phyloP scores from a whole-genome alignment of 2,797 vertebrate species.

The Glossophaga mutica region DNA sequence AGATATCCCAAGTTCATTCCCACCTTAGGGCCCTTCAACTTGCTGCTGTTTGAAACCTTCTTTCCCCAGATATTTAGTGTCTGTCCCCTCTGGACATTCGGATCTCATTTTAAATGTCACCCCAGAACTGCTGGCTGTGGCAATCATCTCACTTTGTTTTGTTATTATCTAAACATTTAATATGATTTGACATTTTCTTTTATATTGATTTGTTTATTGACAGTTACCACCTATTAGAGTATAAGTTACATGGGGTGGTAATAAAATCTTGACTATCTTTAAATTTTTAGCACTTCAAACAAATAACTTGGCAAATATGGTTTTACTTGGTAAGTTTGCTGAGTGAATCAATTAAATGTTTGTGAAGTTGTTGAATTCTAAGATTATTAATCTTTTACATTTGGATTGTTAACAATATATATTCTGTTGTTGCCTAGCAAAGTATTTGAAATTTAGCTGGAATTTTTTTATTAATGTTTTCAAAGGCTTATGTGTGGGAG shows the following conservation, averaged over 20 bases:
- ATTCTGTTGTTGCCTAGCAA: conserved; percentile 71
- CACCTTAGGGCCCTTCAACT: background rate
- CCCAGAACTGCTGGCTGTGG: background rate
- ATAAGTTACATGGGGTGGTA: background rate
- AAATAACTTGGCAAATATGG: background rate
- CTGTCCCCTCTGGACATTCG: background rate
- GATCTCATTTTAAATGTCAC: background rate
- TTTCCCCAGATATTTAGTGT: background rate
- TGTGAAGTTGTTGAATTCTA: conserved; percentile 42
- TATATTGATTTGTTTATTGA: conserved; percentile 7
- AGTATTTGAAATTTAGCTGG: conserved; percentile 55
- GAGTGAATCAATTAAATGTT: background rate
- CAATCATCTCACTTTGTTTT: background rate
- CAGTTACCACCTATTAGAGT: background rate
- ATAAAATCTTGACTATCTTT: background rate
- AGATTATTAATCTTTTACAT: conserved; percentile 46
- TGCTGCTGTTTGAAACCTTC: background rate
- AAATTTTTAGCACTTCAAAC: background rate
- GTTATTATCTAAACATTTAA: background rate
- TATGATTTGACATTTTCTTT: background rate
- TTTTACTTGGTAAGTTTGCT: background rate
- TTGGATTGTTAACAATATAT: conserved; percentile 44
- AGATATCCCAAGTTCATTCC: background rate
- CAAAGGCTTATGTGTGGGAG: background rate
- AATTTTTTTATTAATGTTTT: conserved; percentile 61